phyloP scores from a whole-genome alignment of 1,140 invertebrate species.

The Diorhabda carinulata region DNA sequence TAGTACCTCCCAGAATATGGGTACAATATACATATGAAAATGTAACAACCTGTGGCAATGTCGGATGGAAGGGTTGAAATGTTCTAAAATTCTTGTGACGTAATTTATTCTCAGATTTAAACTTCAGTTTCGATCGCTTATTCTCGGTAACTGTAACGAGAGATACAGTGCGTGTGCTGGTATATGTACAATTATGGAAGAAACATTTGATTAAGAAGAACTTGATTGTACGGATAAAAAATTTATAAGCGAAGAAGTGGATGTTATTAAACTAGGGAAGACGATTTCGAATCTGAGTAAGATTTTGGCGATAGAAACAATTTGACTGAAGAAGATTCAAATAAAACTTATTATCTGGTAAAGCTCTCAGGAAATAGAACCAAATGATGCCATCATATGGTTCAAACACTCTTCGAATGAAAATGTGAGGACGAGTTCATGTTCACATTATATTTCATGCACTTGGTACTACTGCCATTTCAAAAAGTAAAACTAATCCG shows the following conservation, averaged over 20 bases:
- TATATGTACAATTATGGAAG: not conserved
- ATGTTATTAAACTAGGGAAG: not conserved
- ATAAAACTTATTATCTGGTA: no score
- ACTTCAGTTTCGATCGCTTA: no score
- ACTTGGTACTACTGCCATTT: not conserved
- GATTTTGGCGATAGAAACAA: slow-evolving; percentile 1
- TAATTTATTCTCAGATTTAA: no score
- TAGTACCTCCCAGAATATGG: no score
- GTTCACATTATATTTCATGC: slow-evolving; percentile 4
- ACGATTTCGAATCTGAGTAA: not conserved
- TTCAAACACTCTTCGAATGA: not conserved
- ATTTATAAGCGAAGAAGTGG: not conserved
- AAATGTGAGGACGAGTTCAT: slow-evolving; percentile 1
- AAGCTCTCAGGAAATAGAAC: not conserved
- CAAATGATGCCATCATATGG: not conserved
- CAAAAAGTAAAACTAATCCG: not conserved
- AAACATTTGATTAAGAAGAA: slow-evolving; percentile 3
- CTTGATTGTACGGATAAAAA: not conserved
- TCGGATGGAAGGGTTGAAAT: no score
- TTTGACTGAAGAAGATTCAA: not conserved
- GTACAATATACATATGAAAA: no score
- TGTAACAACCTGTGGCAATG: no score
- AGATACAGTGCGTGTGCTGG: no score
- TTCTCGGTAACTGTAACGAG: no score
- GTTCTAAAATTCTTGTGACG: no score